Conservation (phyloP, 2,888 invertebrate genomes). For the Drosophila phalerata region DNA sequence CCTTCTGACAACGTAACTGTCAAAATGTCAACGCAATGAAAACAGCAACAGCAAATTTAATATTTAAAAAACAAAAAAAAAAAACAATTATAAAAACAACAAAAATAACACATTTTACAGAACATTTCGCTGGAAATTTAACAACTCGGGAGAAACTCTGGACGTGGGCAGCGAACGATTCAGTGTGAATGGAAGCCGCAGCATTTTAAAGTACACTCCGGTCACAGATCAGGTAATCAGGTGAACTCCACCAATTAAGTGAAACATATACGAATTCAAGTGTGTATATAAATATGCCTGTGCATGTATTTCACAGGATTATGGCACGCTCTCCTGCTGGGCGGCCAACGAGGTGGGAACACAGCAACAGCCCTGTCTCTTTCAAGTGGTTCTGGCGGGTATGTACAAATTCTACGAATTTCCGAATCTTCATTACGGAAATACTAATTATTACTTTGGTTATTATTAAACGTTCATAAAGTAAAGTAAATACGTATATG, state of each 20-base stretch:
- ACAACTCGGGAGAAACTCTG: constrained; percentile 95
- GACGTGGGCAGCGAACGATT: constrained; percentile 93
- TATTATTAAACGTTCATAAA: background rate
- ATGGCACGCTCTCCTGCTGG: constrained; percentile 95
- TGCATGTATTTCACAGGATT: constrained; percentile 87
- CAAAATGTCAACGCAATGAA: constrained; percentile 76
- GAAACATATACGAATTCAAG: background rate
- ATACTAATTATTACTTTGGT: background rate
- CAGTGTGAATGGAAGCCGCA: constrained; percentile 91
- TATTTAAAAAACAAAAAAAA: constrained; percentile 4
- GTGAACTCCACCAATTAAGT: constrained; percentile 45
- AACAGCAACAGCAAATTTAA: constrained; percentile 26
- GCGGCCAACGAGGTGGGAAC: constrained; percentile 94
- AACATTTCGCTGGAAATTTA: constrained; percentile 97
- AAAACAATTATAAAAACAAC: background rate
- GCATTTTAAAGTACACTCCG: constrained; percentile 89
- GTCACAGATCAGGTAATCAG: constrained; percentile 87
- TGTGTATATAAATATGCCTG: constrained; percentile 1
- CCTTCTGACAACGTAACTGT: constrained; percentile 62
- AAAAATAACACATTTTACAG: constrained; percentile 84
- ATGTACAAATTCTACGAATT: constrained; percentile 71
- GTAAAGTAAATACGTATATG: background rate
- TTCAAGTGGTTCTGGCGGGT: constrained; percentile 96
- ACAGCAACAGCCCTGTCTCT: constrained; percentile 93
- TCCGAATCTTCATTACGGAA: background rate